phyloP scores from a whole-genome alignment of 2,113 vertebrate genomes.

The Pimephales promelas region DNA sequence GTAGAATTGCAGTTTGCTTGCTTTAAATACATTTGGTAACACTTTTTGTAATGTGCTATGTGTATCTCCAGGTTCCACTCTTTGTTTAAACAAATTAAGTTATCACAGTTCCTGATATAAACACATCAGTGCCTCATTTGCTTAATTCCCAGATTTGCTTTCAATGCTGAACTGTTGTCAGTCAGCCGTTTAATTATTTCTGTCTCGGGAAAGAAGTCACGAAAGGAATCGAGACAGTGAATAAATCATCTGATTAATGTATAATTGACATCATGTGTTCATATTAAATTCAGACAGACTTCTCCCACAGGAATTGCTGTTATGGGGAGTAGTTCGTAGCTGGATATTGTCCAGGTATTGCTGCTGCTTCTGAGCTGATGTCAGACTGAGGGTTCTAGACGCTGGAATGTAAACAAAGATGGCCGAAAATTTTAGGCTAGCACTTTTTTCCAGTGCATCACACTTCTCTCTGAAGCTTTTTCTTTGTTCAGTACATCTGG shows the following conservation, averaged over 20 bases:
- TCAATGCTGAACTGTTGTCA: background rate
- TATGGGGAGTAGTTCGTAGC: slow-evolving; percentile 68
- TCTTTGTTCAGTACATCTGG: background rate
- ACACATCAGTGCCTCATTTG: slow-evolving; percentile 9
- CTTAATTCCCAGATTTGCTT: slow-evolving; percentile 11
- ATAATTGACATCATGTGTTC: slow-evolving; percentile 1
- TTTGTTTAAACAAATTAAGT: background rate
- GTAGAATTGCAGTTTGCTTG: no score
- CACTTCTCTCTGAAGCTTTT: background rate
- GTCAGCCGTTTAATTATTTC: background rate
- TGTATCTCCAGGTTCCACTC: background rate
- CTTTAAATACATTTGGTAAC: no score
- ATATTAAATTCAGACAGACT: slow-evolving; percentile 24
- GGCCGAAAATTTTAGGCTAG: slow-evolving; percentile 64
- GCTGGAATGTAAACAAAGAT: slow-evolving; percentile 78
- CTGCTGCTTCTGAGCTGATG: slow-evolving; percentile 63
- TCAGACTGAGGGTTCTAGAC: slow-evolving; percentile 70
- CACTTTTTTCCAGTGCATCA: slow-evolving; percentile 40
- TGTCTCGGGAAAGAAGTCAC: background rate
- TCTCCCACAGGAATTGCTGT: slow-evolving; percentile 36
- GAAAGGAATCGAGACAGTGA: background rate
- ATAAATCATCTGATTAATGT: background rate
- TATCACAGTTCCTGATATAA: background rate
- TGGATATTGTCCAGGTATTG: slow-evolving; percentile 61
- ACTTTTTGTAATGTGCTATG: no score